Conservation (phyloP, 2,113 vertebrate genomes). For the Coptodon rendalli region DNA sequence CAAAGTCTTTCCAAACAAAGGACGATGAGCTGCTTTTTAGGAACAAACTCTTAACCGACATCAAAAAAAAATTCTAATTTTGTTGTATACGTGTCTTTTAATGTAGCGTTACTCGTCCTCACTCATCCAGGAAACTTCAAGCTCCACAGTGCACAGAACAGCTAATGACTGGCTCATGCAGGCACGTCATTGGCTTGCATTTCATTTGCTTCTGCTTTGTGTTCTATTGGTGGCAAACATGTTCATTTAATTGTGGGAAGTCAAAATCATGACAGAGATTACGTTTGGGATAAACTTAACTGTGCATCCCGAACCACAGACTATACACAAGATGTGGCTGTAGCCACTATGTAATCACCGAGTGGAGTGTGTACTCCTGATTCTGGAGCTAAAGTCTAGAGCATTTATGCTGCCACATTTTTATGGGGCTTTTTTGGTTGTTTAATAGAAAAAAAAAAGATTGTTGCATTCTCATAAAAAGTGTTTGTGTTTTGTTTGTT, state of each 20-base stretch:
- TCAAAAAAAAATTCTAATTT: not conserved
- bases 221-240: not conserved
- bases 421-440: not conserved
- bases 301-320: not conserved
- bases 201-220: not conserved
- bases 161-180: not conserved
- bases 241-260: not conserved
- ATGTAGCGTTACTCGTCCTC: not conserved
- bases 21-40: not conserved
- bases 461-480: too few species aligned
- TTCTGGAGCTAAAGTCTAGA: not conserved
- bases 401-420: not conserved
- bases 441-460: too few species aligned
- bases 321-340: not conserved
- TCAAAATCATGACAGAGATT: not conserved
- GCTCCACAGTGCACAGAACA: not conserved
- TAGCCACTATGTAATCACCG: not conserved
- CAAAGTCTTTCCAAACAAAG: not conserved
- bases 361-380: not conserved
- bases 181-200: not conserved
- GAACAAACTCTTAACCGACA: not conserved
- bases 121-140: not conserved
- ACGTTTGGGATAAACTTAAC: not conserved
- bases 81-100: not conserved
- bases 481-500: too few species aligned